These are phyloP conservation scores for Diabrotica virgifera DNA, from an alignment of 1,140 invertebrate genomes.

Conservation along the genomic window DNA sequence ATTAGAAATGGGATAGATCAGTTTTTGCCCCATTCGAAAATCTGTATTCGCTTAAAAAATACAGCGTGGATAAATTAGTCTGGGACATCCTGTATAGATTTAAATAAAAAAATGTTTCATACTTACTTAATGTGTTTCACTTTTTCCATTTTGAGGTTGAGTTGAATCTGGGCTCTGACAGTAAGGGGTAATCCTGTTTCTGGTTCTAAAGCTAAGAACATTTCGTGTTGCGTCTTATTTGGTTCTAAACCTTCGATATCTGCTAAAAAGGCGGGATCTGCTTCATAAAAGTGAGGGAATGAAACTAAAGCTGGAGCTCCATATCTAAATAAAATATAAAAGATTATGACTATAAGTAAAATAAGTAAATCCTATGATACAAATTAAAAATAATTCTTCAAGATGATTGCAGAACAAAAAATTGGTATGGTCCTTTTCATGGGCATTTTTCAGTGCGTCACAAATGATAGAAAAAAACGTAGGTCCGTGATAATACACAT, in stretches of 20 bases:
- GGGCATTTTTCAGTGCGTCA: too few species aligned
- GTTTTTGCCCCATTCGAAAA: too few species aligned
- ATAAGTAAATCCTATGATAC: not conserved
- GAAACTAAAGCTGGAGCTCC: constrained; percentile 79
- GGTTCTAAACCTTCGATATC: constrained; percentile 70
- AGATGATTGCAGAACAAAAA: too few species aligned
- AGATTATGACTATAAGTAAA: not conserved
- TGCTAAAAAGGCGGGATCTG: constrained; percentile 63
- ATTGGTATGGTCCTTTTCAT: too few species aligned
- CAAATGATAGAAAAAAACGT: too few species aligned
- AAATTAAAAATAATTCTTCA: not conserved
- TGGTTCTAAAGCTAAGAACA: constrained; percentile 70
- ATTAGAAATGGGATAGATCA: too few species aligned
- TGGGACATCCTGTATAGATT: too few species aligned
- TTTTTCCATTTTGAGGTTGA: constrained; percentile 66
- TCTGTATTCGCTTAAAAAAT: too few species aligned
- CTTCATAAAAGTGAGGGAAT: constrained; percentile 83
- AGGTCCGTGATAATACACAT: too few species aligned
- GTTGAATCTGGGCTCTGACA: constrained; percentile 67
- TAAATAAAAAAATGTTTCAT: not conserved
- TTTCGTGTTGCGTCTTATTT: constrained; percentile 63
- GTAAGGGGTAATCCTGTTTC: constrained; percentile 65
- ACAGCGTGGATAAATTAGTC: too few species aligned
- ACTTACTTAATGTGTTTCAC: constrained; percentile 57
- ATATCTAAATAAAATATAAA: constrained; percentile 48